These are phyloP conservation scores for Amphilophus citrinellus DNA, from an alignment of 2,113 vertebrate species.

Conservation along the genomic window DNA sequence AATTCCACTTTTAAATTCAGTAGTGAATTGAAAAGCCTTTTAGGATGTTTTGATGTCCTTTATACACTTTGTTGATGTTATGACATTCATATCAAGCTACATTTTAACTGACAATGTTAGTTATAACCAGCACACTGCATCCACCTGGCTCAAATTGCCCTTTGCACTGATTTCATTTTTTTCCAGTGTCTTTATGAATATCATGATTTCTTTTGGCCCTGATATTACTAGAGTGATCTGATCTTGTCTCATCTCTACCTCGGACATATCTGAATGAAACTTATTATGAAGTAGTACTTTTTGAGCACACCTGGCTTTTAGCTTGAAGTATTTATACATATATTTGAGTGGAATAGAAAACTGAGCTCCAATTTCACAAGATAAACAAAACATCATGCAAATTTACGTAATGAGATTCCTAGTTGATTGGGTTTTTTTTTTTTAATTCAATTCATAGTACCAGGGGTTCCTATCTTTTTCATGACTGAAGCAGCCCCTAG, in stretches of 20 bases:
- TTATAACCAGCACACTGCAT: neutral
- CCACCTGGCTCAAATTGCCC: neutral
- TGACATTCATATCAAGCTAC: neutral
- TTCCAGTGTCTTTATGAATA: neutral
- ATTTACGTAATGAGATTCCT: slow-evolving; percentile 51
- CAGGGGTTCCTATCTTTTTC: slow-evolving; percentile 14
- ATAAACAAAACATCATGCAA: neutral
- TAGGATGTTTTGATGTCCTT: neutral
- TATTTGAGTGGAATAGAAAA: neutral
- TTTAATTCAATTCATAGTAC: slow-evolving; percentile 24
- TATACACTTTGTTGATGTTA: neutral
- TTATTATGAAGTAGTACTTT: neutral
- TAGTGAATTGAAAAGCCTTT: too few relatives aligned
- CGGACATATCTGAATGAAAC: neutral
- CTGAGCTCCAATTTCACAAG: neutral
- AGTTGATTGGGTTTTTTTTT: slow-evolving; percentile 44
- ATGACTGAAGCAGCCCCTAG: slow-evolving; percentile 28
- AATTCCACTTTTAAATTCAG: too few relatives aligned
- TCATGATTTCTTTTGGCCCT: neutral
- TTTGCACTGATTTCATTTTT: neutral
- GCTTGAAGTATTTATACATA: neutral
- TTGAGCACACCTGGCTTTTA: neutral
- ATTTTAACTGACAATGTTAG: neutral
- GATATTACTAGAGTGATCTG: neutral
- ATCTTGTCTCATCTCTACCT: neutral